Base-by-base conservation (phyloP, 2,888 invertebrate genomes). In the Habrosyne pyritoides region DNA sequence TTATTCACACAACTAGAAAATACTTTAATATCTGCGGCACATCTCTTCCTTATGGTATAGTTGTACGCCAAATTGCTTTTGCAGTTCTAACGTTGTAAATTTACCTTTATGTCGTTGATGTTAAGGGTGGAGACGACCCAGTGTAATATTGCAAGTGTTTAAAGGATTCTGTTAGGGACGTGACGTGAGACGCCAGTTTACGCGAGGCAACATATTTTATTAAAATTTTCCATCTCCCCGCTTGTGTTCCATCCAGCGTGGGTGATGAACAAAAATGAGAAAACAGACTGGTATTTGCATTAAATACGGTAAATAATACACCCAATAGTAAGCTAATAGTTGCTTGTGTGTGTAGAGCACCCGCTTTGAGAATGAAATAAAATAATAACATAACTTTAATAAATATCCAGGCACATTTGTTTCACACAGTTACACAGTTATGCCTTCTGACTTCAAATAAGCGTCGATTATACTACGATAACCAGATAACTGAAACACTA, bases 201-300 rank as follows among this genome's bases (percentile, higher is more conserved):
- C 79, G 79, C 81, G 80, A 73, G 77, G 75, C 74, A 85, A 86
- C 81, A 84, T 86, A 85, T 86, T 86, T 86, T 87, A 87, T 86
- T 86, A 85, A 84, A 86, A 86, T 84, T 87, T 86, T 84, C 85
- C 84, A 84, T 85, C 82, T 84, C 71, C 76, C 72, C 73, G 75
- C 75, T 69, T 79, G 71, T 75, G 77, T 75, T 79, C 71, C 67
- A 71, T 79, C 71, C 67, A 71, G 67, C 59, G 60, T 47, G 68
- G 63, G 18, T 82, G 83, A 49, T 77, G 77, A 22, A 42, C 18
- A 18, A 18, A 1, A 5, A 12, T 14, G 14, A 18, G 21, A 26
- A 47, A 12, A 28, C 42, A 53, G 54, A 54, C 14, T 10, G 24
- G 18, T 42, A n/a, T 18, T 24, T 24, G n/a, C 5, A 33, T 4